Evolutionary conservation across 2,888 invertebrate species (phyloP), one percentile per base, ranked within the genome.

Genomic region (Eupsilia transversa): DNA sequence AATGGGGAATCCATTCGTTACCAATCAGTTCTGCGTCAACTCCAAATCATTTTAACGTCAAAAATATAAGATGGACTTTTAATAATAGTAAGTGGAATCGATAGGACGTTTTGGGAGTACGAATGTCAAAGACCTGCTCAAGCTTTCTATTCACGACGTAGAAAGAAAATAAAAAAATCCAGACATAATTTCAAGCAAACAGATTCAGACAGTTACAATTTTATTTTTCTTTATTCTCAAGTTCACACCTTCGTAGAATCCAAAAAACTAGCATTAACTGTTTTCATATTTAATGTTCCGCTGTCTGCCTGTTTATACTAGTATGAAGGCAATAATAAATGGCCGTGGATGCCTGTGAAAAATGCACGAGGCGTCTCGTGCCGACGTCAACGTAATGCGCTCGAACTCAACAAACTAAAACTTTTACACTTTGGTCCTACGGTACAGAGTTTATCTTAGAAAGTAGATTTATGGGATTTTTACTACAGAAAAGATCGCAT

Each of bases 391-490:
- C 77, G 83, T 82, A 85, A 84, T 83, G 85, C 84, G 78, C 75
- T 76, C 78, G 68, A 85, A 86, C 81, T 85, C 77, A 54, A 73
- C 80, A 75, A 84, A 84, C 87, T 88, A 77, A 89, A 91, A 91
- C 87, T 92, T 91, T 88, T 83, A 87, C 88, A 86, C 88, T 89
- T 82, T 46, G 83, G 72, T 82, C 56, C 60, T 72, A 82, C 84
- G 74, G 80, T 75, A 84, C 85, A 74, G 85, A 89, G 89, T 90
- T 91, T 90, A 90, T 89, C 89, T 90, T 87, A 72, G 78, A 80
- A 85, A 90, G 86, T 85, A 84, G 90, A 92, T 93, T 93, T 92
- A 92, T 89, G 88, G 80, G 75, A 86, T 89, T 91, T 92, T 90
- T 89, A 86, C 80, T 74, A 76, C 82, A 82, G 79, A 82, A 86